phyloP scores from a whole-genome alignment of 2,113 vertebrate species.

The Neodontobutis hainanensis region DNA sequence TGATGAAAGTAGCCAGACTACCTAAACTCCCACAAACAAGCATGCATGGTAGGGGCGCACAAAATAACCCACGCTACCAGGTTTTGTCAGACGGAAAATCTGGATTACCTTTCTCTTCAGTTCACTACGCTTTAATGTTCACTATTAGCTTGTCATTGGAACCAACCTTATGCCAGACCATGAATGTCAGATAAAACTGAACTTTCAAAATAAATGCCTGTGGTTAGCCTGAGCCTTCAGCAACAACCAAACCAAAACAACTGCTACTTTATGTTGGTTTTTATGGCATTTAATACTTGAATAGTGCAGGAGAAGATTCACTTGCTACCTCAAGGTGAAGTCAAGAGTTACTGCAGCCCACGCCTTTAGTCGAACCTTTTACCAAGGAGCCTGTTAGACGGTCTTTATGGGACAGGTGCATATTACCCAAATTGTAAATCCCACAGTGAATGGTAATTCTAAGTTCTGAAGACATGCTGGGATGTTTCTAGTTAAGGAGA shows the following conservation, averaged over 20 bases:
- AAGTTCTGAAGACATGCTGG: too few species aligned
- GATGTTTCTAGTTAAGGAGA: too few species aligned
- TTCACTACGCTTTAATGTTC: constrained; percentile 67
- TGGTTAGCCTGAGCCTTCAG: background rate
- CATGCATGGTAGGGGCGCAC: constrained; percentile 33
- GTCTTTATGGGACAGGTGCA: too few species aligned
- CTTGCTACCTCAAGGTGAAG: too few species aligned
- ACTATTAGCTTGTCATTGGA: constrained; percentile 64
- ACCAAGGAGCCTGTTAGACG: too few species aligned
- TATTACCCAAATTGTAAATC: too few species aligned
- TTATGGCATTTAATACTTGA: background rate
- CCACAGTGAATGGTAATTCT: too few species aligned
- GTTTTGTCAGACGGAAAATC: constrained; percentile 75
- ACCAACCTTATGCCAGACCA: constrained; percentile 34
- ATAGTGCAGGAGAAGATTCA: too few species aligned
- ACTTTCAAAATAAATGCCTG: constrained; percentile 25
- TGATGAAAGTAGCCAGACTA: constrained; percentile 55
- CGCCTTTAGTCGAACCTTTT: too few species aligned
- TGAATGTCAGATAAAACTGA: constrained; percentile 56
- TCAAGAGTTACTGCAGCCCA: too few species aligned
- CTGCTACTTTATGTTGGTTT: background rate
- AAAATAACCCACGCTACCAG: constrained; percentile 29
- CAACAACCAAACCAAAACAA: background rate
- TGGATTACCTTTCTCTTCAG: constrained; percentile 68
- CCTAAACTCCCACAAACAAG: constrained; percentile 42